Percentiles rank a stretch among this genome's conserved stretches.
Conservation (phyloP, 2,888 invertebrate species). For the Lysandra coridon region DNA sequence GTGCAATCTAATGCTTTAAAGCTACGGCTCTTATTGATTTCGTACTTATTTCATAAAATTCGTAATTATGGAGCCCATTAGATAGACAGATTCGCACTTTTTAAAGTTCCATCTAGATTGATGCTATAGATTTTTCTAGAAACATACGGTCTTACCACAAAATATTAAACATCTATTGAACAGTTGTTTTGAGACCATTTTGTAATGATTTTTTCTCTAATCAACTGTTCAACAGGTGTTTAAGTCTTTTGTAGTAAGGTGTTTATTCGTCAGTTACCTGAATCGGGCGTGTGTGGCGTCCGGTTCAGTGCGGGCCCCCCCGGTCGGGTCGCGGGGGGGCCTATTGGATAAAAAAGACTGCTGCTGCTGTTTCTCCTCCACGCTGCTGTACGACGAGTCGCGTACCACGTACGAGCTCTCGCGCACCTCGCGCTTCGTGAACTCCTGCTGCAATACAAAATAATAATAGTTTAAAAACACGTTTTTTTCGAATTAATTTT, state of each 20-base stretch:
- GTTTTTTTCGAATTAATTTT: no score
- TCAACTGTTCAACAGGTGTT: no score
- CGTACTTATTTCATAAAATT: no score
- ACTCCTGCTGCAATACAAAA: slow-evolving; percentile 57
- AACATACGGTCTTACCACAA: no score
- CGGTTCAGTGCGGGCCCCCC: slow-evolving; percentile 79
- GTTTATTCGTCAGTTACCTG: slow-evolving; percentile 53
- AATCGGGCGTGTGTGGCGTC: slow-evolving; percentile 80
- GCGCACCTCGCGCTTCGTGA: slow-evolving; percentile 66
- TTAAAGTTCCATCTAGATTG: neutral
- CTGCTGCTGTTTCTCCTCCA: slow-evolving; percentile 69
- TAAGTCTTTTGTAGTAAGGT: no score
- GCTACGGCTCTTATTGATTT: no score
- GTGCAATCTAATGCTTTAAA: neutral
- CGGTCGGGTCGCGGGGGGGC: slow-evolving; percentile 79
- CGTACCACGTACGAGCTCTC: slow-evolving; percentile 74
- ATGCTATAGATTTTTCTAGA: neutral
- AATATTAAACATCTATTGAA: no score
- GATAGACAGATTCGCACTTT: no score
- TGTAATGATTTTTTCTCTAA: no score
- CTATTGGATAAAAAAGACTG: slow-evolving; percentile 82
- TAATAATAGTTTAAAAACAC: no score
- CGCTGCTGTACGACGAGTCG: slow-evolving; percentile 73
- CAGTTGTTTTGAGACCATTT: no score
- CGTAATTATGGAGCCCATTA: no score